Base-by-base conservation (phyloP, 2,797 vertebrate genomes). In the Anguilla pacifica region DNA sequence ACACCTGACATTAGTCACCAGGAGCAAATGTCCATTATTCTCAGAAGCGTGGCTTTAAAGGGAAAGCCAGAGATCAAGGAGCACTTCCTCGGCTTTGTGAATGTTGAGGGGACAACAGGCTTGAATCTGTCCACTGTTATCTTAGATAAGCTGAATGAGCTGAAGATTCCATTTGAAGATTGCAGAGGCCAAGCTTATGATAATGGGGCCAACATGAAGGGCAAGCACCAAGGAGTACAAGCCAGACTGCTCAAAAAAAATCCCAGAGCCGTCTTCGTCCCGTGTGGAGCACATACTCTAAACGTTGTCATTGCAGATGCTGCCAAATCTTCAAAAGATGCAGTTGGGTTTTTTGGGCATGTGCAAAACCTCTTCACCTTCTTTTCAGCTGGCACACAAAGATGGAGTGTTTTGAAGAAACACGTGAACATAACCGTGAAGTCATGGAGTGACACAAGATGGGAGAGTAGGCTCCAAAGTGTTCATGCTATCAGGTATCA, bases 251-350 rank as follows among this genome's bases (percentile, higher is more conserved):
- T 67, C 0, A 25, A 39, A 74, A 86, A 17, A 46, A 84, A 87
- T 72, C 67, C 84, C 31, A 79, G 87, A 88, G 85, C 83, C 5
- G 19, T 86, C n/a, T 88, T 88, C 13, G 83, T 91, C 53, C 86
- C 86, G 31, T 91, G 86, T 89, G 88, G 82, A 49, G 88, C 89
- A 87, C 79, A 88, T n/a, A 89, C 87, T 2, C n/a, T 89, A 64
- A 92, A 90, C 22, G 70, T 90, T 7, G 72, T 91, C 2, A 87
- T 88, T 57, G 87, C 82, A 86, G 87, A 92, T 89, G 86, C 89
- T 83, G 88, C 90, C 22, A 90, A 91, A 86, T 74, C 85, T 3
- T 88, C 87, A n/a, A n/a, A n/a, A n/a, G n/a, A n/a, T n/a, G n/a
- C n/a, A n/a, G n/a, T n/a, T n/a, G n/a, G n/a, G n/a, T n/a, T n/a